These are phyloP conservation scores for Anseranas semipalmata DNA, from an alignment of 2,113 vertebrate species.

Conservation along the genomic window DNA sequence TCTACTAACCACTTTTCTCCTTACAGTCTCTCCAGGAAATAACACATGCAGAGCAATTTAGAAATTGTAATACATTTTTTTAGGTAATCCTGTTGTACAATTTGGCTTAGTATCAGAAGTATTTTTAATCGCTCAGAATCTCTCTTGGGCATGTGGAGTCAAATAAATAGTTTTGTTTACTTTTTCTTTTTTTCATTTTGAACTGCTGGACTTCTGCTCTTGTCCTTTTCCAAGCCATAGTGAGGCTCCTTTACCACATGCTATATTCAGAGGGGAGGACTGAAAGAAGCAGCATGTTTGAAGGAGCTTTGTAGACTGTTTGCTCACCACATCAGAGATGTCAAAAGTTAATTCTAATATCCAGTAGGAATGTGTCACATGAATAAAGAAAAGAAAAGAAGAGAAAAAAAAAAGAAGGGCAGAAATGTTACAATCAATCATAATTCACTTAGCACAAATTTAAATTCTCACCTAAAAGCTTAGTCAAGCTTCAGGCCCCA, in stretches of 20 bases:
- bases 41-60: constrained; percentile 12
- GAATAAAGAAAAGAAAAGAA: not conserved
- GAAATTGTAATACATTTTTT: constrained; percentile 59
- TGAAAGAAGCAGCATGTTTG: not conserved
- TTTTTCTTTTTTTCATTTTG: not conserved
- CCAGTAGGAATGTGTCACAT: not conserved
- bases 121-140: constrained; percentile 58
- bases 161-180: constrained; percentile 47
- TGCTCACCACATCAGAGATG: not conserved
- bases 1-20: constrained; percentile 47
- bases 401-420: not conserved
- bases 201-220: not conserved
- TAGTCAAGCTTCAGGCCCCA: not conserved
- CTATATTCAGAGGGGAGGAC: not conserved
- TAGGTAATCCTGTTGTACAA: constrained; percentile 50
- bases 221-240: not conserved
- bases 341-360: not conserved
- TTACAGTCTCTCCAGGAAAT: constrained; percentile 44
- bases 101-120: constrained; percentile 69
- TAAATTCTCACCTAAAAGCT: not conserved
- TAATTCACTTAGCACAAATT: not conserved
- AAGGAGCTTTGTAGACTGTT: not conserved
- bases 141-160: constrained; percentile 41
- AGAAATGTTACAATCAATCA: not conserved
- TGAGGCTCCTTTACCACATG: not conserved